Conservation (phyloP, 2,888 invertebrate genomes). For the Erebia ligea region DNA sequence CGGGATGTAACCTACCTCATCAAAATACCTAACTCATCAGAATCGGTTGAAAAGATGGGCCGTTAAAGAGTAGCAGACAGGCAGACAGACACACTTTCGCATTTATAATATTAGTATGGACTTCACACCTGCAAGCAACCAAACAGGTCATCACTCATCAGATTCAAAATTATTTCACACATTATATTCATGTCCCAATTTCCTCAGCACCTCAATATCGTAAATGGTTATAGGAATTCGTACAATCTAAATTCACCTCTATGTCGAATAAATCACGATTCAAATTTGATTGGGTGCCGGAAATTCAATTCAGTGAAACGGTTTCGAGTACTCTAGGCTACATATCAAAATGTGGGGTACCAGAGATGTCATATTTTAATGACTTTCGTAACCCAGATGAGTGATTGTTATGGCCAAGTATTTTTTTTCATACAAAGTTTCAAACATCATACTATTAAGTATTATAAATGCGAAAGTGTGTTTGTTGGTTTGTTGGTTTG, state of each 20-base stretch:
- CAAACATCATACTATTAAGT: no score
- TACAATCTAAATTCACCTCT: conserved; percentile 7
- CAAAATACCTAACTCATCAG: no score
- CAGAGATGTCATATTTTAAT: conserved; percentile 17
- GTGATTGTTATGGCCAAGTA: not conserved
- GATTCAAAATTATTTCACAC: conserved; percentile 17
- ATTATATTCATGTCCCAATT: conserved; percentile 23
- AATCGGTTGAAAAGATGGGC: no score
- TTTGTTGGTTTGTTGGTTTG: no score
- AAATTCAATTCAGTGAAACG: conserved; percentile 20
- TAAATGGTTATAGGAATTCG: conserved; percentile 17
- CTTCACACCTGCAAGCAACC: not conserved
- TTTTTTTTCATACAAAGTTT: no score
- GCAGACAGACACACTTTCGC: no score
- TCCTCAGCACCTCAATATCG: conserved; percentile 13
- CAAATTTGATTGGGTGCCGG: not conserved
- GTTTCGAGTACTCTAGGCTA: conserved; percentile 11
- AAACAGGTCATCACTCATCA: conserved; percentile 15
- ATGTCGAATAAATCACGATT: conserved; percentile 8
- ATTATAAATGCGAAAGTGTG: no score
- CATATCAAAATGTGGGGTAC: conserved; percentile 17
- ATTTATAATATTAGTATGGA: not conserved
- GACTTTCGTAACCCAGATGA: not conserved
- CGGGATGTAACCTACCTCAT: no score
- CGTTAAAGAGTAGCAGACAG: no score